These are phyloP conservation scores for Sternotherus odoratus DNA, from an alignment of 2,797 vertebrate species.

Conservation along the genomic window DNA sequence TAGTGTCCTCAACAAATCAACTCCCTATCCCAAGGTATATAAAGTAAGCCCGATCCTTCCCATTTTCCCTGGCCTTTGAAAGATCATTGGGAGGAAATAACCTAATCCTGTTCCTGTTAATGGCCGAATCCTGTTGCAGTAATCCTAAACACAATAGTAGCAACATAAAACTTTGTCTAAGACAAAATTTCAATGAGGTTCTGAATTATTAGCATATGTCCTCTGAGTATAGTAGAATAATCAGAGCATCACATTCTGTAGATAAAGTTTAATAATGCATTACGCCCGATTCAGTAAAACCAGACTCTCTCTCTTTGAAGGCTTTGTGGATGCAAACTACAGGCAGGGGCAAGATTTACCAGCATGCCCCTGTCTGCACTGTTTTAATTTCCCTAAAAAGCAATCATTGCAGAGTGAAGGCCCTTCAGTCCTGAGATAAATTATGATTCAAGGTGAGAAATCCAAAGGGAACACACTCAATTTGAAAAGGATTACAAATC, in stretches of 20 bases:
- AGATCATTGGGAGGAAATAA: background rate
- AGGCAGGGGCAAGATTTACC: background rate
- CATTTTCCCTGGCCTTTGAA: background rate
- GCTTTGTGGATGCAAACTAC: background rate
- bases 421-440: background rate
- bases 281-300: background rate
- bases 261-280: background rate
- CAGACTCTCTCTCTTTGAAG: background rate
- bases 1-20: background rate
- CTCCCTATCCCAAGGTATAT: background rate
- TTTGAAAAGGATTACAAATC: background rate
- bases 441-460: conserved; percentile 30
- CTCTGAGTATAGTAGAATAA: background rate
- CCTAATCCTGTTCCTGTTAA: background rate
- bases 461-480: background rate
- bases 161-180: background rate
- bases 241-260: background rate
- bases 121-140: background rate
- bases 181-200: background rate
- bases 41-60: background rate
- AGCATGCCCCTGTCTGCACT: background rate
- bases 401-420: conserved; percentile 20
- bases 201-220: background rate
- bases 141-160: background rate
- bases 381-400: conserved; percentile 47